Conservation (phyloP, 2,888 invertebrate genomes). For the Magallana nippona region DNA sequence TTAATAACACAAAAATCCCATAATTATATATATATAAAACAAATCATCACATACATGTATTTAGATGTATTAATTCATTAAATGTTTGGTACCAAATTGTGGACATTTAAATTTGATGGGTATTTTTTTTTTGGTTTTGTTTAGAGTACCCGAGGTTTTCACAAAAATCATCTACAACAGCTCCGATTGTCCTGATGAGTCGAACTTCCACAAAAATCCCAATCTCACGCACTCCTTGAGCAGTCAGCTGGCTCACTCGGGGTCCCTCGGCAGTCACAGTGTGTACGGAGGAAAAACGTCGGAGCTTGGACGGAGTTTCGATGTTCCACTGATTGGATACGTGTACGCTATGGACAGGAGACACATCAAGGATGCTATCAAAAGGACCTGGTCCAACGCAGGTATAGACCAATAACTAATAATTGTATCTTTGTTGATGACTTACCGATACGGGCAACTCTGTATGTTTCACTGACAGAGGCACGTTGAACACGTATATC, state of each 20-base stretch:
- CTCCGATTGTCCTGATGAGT: conserved; percentile 36
- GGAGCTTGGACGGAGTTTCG: conserved; percentile 30
- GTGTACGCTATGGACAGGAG: conserved; percentile 40
- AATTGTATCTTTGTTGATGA: no score
- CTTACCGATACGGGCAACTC: no score
- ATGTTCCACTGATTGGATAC: conserved; percentile 38
- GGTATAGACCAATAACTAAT: background rate
- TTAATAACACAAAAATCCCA: no score
- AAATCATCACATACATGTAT: no score
- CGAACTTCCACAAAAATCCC: conserved; percentile 17
- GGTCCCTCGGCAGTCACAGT: background rate
- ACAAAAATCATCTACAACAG: conserved; percentile 37
- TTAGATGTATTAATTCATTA: no score
- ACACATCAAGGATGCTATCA: conserved; percentile 38
- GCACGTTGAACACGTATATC: no score
- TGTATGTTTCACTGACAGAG: no score
- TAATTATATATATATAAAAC: no score
- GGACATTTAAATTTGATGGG: background rate
- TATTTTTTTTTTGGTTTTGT: background rate
- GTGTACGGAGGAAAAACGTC: background rate
- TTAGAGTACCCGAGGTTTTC: conserved; percentile 20
- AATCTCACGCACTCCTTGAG: background rate
- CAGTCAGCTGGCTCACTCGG: background rate
- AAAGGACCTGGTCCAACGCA: conserved; percentile 32
- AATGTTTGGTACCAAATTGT: no score